Conservation (phyloP, 2,797 vertebrate species). For the Halcyon chelicuti region DNA sequence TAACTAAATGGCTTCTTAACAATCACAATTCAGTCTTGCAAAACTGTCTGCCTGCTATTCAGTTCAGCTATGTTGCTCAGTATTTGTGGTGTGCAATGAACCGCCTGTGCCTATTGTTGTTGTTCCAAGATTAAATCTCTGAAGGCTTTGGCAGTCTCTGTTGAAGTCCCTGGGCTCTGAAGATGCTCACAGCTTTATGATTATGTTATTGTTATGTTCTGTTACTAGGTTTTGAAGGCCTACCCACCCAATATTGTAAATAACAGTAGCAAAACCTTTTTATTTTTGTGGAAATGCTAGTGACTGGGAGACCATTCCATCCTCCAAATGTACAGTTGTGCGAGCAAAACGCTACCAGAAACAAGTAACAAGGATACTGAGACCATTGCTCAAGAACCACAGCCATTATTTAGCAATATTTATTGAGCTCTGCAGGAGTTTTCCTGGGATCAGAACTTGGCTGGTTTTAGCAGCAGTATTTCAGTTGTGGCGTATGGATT, state of each 20-base stretch:
- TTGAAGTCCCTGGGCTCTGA: not conserved
- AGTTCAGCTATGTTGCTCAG: not conserved
- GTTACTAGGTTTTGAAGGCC: not conserved
- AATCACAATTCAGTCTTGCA: not conserved
- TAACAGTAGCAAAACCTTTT: not conserved
- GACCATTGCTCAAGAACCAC: constrained; percentile 28
- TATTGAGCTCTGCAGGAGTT: not conserved
- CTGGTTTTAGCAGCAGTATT: not conserved
- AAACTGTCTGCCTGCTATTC: constrained; percentile 1
- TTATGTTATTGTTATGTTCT: not conserved
- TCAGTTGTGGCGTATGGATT: not conserved
- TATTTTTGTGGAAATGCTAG: not conserved
- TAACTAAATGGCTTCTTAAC: not conserved
- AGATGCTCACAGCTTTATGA: not conserved
- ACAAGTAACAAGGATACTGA: not conserved
- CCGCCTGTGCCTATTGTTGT: constrained; percentile 6
- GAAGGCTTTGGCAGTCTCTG: not conserved
- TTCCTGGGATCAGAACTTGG: constrained; percentile 3
- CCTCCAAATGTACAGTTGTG: not conserved
- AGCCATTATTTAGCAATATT: constrained; percentile 32
- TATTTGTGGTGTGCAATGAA: not conserved
- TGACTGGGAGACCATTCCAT: not conserved
- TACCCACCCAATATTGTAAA: not conserved
- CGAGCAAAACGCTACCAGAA: constrained; percentile 11
- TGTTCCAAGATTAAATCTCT: not conserved